Evolutionary conservation across 1,140 invertebrate genomes (phyloP).

Genomic region (Lycorma delicatula): DNA sequence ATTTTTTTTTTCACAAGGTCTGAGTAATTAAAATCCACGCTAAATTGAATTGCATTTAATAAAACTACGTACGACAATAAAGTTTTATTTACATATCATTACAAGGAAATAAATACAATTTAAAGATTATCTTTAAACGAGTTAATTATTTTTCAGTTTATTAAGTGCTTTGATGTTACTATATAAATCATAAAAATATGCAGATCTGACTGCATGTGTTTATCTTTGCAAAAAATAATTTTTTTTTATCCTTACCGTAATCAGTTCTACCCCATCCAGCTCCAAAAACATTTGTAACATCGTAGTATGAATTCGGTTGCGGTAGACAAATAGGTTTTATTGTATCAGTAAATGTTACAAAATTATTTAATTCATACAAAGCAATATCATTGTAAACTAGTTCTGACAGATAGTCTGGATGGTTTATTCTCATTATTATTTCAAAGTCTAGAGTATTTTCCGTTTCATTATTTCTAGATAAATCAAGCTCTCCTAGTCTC

Average conservation of each 20-base stretch:
- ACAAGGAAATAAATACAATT: too few relatives aligned
- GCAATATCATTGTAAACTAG: slow-evolving; percentile 52
- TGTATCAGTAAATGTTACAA: slow-evolving; percentile 30
- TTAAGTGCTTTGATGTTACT: too few relatives aligned
- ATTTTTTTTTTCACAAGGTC: too few relatives aligned
- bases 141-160: too few relatives aligned
- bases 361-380: slow-evolving; percentile 40
- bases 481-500: slow-evolving; percentile 30
- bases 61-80: too few relatives aligned
- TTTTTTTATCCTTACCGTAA: slow-evolving; percentile 19
- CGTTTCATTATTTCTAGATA: slow-evolving; percentile 23
- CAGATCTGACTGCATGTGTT: too few relatives aligned
- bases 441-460: slow-evolving; percentile 21
- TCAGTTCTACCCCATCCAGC: slow-evolving; percentile 44
- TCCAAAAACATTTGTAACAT: slow-evolving; percentile 34
- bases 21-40: too few relatives aligned
- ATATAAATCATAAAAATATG: too few relatives aligned
- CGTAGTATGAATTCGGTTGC: background rate
- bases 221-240: too few relatives aligned
- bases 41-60: too few relatives aligned
- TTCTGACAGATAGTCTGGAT: slow-evolving; percentile 39
- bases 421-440: slow-evolving; percentile 38
- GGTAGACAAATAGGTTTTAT: slow-evolving; percentile 42
- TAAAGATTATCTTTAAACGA: too few relatives aligned
- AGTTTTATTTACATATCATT: too few relatives aligned